A percentile compares a stretch with the other conserved stretches of the same genome.
These are phyloP conservation scores for Hipposideros larvatus DNA, from an alignment of 2,797 vertebrate species.

Conservation along the genomic window DNA sequence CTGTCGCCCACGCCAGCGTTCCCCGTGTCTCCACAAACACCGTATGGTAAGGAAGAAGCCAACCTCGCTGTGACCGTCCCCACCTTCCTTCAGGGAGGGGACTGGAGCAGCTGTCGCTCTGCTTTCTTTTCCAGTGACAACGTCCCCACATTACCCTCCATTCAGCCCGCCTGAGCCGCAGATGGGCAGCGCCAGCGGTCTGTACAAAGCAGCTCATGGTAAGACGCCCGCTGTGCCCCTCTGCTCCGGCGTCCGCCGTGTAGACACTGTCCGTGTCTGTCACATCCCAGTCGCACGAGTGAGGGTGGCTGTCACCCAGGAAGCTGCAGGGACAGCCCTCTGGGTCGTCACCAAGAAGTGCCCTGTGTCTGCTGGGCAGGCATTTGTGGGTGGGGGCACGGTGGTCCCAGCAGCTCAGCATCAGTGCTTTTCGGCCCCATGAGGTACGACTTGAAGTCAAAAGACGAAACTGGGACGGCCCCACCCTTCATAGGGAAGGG, in stretches of 20 bases:
- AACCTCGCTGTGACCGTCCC: fast-evolving
- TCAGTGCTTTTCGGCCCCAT: no score
- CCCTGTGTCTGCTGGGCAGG: no score
- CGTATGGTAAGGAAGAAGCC: slow-evolving; percentile 82
- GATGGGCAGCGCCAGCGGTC: slow-evolving; percentile 73
- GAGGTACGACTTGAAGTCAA: no score
- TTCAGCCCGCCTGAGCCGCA: slow-evolving; percentile 79
- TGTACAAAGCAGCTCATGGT: slow-evolving; percentile 90
- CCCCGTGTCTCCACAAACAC: slow-evolving; percentile 92
- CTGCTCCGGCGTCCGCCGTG: no score
- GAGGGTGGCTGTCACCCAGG: no score
- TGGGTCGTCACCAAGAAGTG: no score
- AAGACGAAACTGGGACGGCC: no score
- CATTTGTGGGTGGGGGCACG: no score
- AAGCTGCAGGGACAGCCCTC: no score
- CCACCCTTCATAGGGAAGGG: background rate
- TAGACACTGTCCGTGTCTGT: no score
- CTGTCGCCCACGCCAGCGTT: slow-evolving; percentile 91
- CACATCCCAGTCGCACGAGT: no score
- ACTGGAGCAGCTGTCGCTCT: background rate
- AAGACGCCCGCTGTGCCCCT: slow-evolving; percentile 60
- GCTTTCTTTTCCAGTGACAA: slow-evolving; percentile 89
- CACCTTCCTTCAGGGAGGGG: fast-evolving
- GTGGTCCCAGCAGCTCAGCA: no score
- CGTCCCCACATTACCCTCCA: slow-evolving; percentile 84